Evolutionary conservation across 2,797 vertebrate species (phyloP), one percentile per base, ranked within the genome.

Genomic region (Pyrrhura leucotis): DNA sequence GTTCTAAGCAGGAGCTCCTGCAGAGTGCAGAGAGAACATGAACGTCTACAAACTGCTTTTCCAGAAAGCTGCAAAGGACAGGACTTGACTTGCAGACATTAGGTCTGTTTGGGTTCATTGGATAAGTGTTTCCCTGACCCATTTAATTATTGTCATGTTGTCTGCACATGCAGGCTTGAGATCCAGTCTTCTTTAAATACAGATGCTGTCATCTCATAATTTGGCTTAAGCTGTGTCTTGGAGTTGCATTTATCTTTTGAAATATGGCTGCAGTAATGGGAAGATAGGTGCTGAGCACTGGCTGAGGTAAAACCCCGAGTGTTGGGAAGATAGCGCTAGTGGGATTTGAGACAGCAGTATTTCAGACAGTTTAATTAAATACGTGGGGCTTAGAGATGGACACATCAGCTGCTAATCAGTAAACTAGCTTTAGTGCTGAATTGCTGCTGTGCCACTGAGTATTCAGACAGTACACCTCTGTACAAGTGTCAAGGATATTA

Each of bases 1-100:
- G 42, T 53, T 88, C 76, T 92, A 31, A 81, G 76, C 45, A 51
- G 91, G 69, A 96, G 73, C 47, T 67, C 73, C 91, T 91, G 85
- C 62, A 76, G 90, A 75, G 82, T 40, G 66, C 58, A 59, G 58
- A 89, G 75, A 44, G 78, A 92, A 91, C 54, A 56, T 0, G 9
- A 86, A 77, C 1, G 6, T 88, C 73, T 78, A 50, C 50, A 95
- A n/a, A 94, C 78, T 48, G 54, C 73, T 88, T 93, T 96, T 89
- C 58, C 85, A 84, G 77, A 94, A 84, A 71, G 79, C 51, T 89
- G 77, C 26, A 28, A 40, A 87, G 67, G 47, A 29, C 83, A 85
- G 86, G 94, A 87, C 71, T 85, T 92, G 44, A 93, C 90, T 91
- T 91, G 95, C 54, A 85, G 67, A 56, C 80, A 7, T 65, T 81